Conservation (phyloP, 2,888 invertebrate genomes). For the Spodoptera exigua region DNA sequence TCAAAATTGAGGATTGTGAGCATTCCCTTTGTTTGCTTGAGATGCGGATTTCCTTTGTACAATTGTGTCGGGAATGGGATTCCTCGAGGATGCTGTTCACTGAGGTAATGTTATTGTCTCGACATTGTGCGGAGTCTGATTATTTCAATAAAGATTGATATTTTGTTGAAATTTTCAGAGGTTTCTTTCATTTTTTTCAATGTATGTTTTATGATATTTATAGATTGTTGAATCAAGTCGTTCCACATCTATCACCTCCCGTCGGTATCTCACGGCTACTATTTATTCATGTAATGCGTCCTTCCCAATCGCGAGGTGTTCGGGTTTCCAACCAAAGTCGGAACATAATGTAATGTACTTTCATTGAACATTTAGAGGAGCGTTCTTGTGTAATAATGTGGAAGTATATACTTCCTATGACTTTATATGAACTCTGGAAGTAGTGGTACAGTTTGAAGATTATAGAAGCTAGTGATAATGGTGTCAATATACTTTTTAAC, state of each 20-base stretch:
- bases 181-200: neutral
- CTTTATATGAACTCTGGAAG: too few relatives aligned
- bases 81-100: conserved; percentile 26
- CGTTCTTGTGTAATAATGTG: neutral
- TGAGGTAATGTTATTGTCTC: conserved; percentile 27
- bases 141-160: conserved; percentile 27
- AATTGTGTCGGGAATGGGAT: conserved; percentile 40
- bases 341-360: conserved; percentile 22
- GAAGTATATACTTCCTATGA: too few relatives aligned
- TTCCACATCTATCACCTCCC: too few relatives aligned
- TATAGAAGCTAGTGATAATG: too few relatives aligned
- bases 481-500: too few relatives aligned
- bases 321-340: conserved; percentile 31
- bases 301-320: conserved; percentile 42
- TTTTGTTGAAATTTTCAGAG: conserved; percentile 12
- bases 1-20: conserved; percentile 54
- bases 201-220: too few relatives aligned
- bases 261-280: conserved; percentile 37
- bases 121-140: conserved; percentile 30
- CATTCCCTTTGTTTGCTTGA: conserved; percentile 50
- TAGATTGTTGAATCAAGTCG: too few relatives aligned
- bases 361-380: conserved; percentile 12
- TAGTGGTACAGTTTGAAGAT: too few relatives aligned
- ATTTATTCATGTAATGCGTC: conserved; percentile 56
- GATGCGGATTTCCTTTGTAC: conserved; percentile 32